Percentiles rank a stretch among this genome's conserved stretches.
Evolutionary conservation across 1,140 invertebrate species (phyloP).

Genomic region (Orchestia grillus): DNA sequence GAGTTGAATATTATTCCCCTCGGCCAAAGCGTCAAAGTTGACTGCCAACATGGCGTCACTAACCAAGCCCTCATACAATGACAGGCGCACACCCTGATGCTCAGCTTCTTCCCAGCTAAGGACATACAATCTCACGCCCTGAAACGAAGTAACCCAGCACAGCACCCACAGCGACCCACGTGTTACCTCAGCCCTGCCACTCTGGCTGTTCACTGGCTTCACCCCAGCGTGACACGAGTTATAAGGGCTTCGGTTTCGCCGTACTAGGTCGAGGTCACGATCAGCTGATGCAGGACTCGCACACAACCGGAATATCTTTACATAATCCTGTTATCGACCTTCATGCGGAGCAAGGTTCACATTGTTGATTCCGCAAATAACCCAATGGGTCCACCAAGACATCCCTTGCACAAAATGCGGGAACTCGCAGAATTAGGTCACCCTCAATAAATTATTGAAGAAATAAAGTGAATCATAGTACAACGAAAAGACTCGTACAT

Average conservation of each 20-base stretch:
- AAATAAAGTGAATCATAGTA: not conserved
- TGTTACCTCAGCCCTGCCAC: not conserved
- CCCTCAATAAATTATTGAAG: not conserved
- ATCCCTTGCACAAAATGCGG: not conserved
- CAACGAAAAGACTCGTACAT: not conserved
- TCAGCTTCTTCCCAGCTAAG: not conserved
- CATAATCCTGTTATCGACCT: not conserved
- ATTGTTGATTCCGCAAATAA: not conserved
- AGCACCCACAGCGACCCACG: not conserved
- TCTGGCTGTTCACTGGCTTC: not conserved
- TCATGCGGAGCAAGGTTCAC: not conserved
- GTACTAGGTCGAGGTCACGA: conserved; percentile 15
- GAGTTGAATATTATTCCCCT: not conserved
- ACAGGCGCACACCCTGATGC: not conserved
- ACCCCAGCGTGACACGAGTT: not conserved
- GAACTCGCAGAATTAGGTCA: not conserved
- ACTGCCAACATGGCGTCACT: not conserved
- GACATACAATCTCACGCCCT: not conserved
- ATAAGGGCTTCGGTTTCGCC: not conserved
- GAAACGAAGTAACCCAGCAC: not conserved
- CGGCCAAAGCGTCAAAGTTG: not conserved
- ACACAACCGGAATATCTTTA: conserved; percentile 10
- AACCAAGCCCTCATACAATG: not conserved
- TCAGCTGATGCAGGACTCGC: not conserved
- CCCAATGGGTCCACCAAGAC: not conserved